These are phyloP conservation scores for Cuniculus paca DNA, from an alignment of 2,797 vertebrate genomes.

Conservation along the genomic window DNA sequence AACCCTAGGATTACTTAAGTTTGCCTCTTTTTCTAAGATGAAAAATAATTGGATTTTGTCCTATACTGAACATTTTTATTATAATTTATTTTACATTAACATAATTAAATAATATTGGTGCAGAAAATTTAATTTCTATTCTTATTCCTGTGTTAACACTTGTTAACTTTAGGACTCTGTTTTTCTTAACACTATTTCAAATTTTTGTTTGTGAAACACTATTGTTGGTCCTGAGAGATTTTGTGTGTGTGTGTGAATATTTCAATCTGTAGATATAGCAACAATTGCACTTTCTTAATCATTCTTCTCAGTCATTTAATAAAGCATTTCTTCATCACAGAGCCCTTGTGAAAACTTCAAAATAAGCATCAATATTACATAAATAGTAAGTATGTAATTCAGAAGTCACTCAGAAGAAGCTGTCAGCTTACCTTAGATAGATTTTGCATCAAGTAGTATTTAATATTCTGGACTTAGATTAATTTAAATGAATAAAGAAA, in stretches of 20 bases:
- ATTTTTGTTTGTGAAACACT: slow-evolving; percentile 19
- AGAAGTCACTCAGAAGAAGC: slow-evolving; percentile 47
- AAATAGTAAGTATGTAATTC: neutral
- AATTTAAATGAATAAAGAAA: slow-evolving; percentile 66
- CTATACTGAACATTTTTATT: neutral
- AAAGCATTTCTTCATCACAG: neutral
- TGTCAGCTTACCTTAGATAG: neutral
- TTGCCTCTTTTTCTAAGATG: slow-evolving; percentile 17
- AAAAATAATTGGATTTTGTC: slow-evolving; percentile 62
- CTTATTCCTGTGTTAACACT: slow-evolving; percentile 38
- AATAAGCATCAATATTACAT: neutral
- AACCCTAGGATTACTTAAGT: slow-evolving; percentile 57
- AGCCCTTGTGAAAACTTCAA: neutral
- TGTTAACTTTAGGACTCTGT: neutral
- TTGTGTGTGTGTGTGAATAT: neutral
- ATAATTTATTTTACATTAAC: slow-evolving; percentile 34
- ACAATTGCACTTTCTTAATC: neutral
- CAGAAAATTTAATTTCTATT: slow-evolving; percentile 55
- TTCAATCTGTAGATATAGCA: neutral
- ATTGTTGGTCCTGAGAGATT: slow-evolving; percentile 16
- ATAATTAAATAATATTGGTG: slow-evolving; percentile 24
- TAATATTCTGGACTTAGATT: slow-evolving; percentile 64
- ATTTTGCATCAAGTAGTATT: slow-evolving; percentile 23
- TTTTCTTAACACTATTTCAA: slow-evolving; percentile 29
- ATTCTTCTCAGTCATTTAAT: slow-evolving; percentile 44